Conservation (phyloP, 2,888 invertebrate genomes). For the Euphydryas editha region DNA sequence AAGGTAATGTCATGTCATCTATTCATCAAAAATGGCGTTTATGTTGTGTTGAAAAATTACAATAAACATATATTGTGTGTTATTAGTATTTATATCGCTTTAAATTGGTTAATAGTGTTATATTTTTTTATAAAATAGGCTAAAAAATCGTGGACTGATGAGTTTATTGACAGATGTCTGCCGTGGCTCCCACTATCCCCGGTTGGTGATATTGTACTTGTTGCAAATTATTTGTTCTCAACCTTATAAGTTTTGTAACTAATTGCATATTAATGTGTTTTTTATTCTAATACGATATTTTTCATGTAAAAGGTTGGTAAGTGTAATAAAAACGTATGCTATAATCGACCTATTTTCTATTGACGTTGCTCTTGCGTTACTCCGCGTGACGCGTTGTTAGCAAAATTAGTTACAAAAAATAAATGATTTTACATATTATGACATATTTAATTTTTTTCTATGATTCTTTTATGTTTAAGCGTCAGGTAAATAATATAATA, state of each 20-base stretch:
- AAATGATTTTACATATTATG: background rate
- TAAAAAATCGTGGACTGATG: conserved; percentile 73
- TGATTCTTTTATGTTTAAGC: too few relatives aligned
- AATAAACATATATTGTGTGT: conserved; percentile 69
- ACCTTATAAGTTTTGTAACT: conserved; percentile 3
- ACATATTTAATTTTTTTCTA: background rate
- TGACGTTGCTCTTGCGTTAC: conserved; percentile 64
- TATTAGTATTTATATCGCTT: conserved; percentile 48
- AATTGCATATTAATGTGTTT: background rate
- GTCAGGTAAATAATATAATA: too few relatives aligned
- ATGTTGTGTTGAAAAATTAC: conserved; percentile 70
- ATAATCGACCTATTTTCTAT: conserved; percentile 72
- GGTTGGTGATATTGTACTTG: conserved; percentile 63
- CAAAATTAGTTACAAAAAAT: conserved; percentile 31
- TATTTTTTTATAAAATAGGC: conserved; percentile 33
- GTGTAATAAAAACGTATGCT: conserved; percentile 19
- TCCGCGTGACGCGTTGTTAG: conserved; percentile 74
- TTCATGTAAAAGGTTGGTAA: conserved; percentile 1
- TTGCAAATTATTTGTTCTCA: conserved; percentile 41
- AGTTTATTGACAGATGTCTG: conserved; percentile 83
- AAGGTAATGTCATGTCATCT: conserved; percentile 45
- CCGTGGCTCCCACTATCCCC: conserved; percentile 83
- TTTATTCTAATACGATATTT: background rate
- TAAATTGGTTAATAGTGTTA: conserved; percentile 45
- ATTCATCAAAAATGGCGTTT: conserved; percentile 74